Conservation (phyloP, 2,888 invertebrate genomes). For the Ectemnius cavifrons region DNA sequence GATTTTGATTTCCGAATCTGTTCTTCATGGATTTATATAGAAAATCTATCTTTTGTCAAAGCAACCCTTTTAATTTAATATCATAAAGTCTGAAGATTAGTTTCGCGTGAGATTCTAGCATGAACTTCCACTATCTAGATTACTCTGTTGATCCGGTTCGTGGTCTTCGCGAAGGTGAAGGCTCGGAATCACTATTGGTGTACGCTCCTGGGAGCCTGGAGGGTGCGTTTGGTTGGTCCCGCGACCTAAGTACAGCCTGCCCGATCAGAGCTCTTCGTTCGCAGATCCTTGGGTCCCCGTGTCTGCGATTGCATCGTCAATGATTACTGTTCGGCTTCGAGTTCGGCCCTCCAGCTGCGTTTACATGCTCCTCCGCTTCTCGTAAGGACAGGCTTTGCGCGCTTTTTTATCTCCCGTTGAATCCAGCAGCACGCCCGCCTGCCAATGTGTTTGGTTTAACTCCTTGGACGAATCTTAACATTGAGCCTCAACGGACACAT, state of each 20-base stretch:
- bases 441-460: too few species aligned
- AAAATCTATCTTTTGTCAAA: too few species aligned
- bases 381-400: conserved; percentile 28
- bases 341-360: conserved; percentile 53
- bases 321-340: conserved; percentile 57
- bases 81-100: neutral
- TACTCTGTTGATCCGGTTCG: conserved; percentile 69
- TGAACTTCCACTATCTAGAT: conserved; percentile 64
- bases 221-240: conserved; percentile 60
- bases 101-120: conserved; percentile 44
- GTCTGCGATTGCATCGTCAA: conserved; percentile 54
- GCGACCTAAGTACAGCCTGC: conserved; percentile 67
- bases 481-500: too few species aligned
- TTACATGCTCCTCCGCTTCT: conserved; percentile 48
- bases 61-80: too few species aligned
- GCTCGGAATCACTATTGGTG: conserved; percentile 67
- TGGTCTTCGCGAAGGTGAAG: conserved; percentile 56
- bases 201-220: conserved; percentile 65
- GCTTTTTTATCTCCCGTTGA: neutral
- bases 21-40: too few species aligned
- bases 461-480: too few species aligned
- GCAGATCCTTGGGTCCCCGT: conserved; percentile 57
- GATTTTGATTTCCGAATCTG: too few species aligned
- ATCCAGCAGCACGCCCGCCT: too few species aligned
- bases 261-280: conserved; percentile 51